Conservation (phyloP, 2,797 vertebrate genomes). For the Threskiornis aethiopicus region DNA sequence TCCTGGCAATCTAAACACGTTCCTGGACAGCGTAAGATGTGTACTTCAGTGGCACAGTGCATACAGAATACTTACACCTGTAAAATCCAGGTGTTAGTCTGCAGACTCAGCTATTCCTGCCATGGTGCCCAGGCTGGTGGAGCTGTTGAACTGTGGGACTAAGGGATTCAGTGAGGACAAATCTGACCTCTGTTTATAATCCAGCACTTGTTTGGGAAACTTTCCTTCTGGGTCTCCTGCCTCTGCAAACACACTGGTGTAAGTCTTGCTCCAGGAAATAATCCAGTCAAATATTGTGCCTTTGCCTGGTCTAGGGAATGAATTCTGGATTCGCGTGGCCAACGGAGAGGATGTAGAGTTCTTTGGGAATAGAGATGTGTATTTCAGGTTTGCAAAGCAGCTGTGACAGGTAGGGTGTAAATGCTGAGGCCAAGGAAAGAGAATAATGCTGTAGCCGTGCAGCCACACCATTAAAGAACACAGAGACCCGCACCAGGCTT, state of each 20-base stretch:
- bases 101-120: background rate
- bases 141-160: background rate
- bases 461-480: background rate
- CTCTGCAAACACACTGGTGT: background rate
- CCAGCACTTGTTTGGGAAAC: background rate
- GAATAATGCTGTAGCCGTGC: background rate
- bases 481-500: background rate
- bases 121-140: background rate
- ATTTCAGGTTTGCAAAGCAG: background rate
- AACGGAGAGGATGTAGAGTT: background rate
- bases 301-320: background rate
- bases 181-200: background rate
- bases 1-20: background rate
- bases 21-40: background rate
- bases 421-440: background rate
- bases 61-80: background rate
- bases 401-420: background rate
- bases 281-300: background rate
- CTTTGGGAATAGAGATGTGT: accelerated
- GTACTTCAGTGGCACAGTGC: background rate
- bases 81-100: background rate
- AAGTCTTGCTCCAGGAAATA: background rate
- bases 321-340: background rate
- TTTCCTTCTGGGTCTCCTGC: background rate
- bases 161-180: background rate